phyloP scores from a whole-genome alignment of 2,113 vertebrate genomes.

The Himantopus leucocephalus region DNA sequence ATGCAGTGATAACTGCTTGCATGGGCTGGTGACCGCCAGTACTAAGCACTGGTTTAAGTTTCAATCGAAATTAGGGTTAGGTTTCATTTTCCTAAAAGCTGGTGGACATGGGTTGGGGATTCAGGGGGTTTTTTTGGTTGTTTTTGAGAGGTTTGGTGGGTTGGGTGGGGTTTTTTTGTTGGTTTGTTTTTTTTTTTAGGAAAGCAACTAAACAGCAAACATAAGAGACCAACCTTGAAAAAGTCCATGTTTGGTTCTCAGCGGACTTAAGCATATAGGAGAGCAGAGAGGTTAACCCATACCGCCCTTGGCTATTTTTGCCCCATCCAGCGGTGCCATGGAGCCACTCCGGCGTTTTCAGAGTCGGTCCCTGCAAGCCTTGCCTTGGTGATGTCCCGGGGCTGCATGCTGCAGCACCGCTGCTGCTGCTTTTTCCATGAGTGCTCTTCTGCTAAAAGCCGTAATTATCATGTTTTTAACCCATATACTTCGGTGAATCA shows the following conservation, averaged over 20 bases:
- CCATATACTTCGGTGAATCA: neutral
- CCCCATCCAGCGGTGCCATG: neutral
- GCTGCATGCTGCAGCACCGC: accelerated
- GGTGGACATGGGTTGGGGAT: accelerated
- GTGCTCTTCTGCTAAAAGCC: neutral
- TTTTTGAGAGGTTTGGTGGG: neutral
- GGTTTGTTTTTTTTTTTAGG: no score
- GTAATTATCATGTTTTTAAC: neutral
- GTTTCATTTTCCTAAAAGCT: neutral
- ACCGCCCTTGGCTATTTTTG: neutral
- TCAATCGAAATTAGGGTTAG: accelerated
- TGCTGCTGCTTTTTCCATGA: neutral
- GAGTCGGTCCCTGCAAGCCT: neutral
- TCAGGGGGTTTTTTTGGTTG: neutral
- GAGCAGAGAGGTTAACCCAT: neutral
- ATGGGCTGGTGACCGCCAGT: neutral
- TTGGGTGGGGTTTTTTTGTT: no score
- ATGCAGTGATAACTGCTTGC: accelerated
- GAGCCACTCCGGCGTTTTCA: neutral
- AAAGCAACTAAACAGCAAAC: neutral
- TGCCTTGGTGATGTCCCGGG: neutral
- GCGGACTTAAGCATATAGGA: neutral
- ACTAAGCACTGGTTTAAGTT: neutral
- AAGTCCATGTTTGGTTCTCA: neutral
- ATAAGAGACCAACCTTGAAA: neutral